These are phyloP conservation scores for Himalopsyche tibetana DNA, from an alignment of 2,888 invertebrate genomes.

Conservation along the genomic window DNA sequence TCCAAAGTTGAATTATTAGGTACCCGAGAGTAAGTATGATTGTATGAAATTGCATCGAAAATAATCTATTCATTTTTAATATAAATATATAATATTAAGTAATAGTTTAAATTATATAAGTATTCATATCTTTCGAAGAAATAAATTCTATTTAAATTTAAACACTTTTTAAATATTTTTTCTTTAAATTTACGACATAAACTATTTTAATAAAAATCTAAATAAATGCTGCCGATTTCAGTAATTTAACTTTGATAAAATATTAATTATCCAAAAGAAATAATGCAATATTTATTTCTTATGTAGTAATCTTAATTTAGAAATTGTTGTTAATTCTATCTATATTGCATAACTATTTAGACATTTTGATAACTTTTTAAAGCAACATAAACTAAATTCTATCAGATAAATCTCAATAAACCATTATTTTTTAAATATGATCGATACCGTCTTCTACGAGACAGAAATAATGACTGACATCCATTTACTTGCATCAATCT, in stretches of 20 bases:
- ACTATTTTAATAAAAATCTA: conserved; percentile 60
- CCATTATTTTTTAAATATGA: too few species aligned
- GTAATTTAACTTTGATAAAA: conserved; percentile 10
- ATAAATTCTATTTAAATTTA: conserved; percentile 17
- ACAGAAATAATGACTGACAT: too few species aligned
- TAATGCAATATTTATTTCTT: conserved; percentile 1
- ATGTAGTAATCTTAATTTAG: conserved; percentile 41
- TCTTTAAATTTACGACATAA: background rate
- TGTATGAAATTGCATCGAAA: background rate
- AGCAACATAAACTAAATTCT: conserved; percentile 15
- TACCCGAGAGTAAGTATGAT: conserved; percentile 24
- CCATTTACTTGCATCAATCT: too few species aligned
- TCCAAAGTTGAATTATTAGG: conserved; percentile 49
- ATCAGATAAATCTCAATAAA: background rate
- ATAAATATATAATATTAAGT: conserved; percentile 7
- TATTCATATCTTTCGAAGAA: conserved; percentile 1
- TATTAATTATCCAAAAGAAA: background rate
- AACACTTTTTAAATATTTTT: conserved; percentile 28
- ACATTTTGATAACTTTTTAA: conserved; percentile 5
- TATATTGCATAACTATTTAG: conserved; percentile 37
- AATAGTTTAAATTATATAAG: conserved; percentile 20
- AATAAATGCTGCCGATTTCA: conserved; percentile 43
- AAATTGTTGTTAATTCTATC: conserved; percentile 31
- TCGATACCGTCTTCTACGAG: too few species aligned
- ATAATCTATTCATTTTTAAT: background rate